A percentile compares a stretch with the other conserved stretches of the same genome.
These are phyloP conservation scores for Seladonia tumulorum DNA, from an alignment of 2,888 invertebrate genomes.

Conservation along the genomic window DNA sequence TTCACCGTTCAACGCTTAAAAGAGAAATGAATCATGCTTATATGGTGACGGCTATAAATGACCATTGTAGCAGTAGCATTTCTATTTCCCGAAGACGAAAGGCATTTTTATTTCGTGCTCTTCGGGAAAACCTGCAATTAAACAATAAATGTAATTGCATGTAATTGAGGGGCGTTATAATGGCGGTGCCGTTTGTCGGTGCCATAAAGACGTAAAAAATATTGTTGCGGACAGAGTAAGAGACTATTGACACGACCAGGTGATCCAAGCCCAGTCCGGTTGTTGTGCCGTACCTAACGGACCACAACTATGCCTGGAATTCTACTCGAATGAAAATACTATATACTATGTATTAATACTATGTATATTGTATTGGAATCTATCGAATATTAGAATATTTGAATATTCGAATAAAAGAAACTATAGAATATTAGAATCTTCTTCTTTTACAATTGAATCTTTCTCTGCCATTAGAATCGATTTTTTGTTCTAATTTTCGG, in stretches of 20 bases:
- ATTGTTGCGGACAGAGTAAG: conserved; percentile 24
- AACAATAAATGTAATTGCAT: conserved; percentile 72
- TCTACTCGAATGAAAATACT: not conserved
- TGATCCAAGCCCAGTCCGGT: not conserved
- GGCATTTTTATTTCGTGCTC: not conserved
- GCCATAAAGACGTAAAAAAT: conserved; percentile 36
- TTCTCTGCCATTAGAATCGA: not conserved
- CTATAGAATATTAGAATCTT: too few relatives aligned
- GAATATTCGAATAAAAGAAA: too few relatives aligned
- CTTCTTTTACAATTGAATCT: not conserved
- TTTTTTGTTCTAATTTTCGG: not conserved
- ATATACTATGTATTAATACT: too few relatives aligned
- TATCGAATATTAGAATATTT: too few relatives aligned
- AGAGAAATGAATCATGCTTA: not conserved
- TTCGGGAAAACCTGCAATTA: conserved; percentile 47
- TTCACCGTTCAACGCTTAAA: not conserved
- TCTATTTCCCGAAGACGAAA: not conserved
- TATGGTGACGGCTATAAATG: not conserved
- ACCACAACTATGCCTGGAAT: not conserved
- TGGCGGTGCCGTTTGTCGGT: conserved; percentile 28
- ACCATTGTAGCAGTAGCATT: not conserved
- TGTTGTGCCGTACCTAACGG: not conserved
- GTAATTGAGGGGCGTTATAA: conserved; percentile 58
- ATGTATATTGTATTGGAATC: too few relatives aligned
- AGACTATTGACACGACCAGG: conserved; percentile 31